These are phyloP conservation scores for Percopsis omiscomaycus DNA, from an alignment of 2,797 vertebrate species.

Conservation along the genomic window DNA sequence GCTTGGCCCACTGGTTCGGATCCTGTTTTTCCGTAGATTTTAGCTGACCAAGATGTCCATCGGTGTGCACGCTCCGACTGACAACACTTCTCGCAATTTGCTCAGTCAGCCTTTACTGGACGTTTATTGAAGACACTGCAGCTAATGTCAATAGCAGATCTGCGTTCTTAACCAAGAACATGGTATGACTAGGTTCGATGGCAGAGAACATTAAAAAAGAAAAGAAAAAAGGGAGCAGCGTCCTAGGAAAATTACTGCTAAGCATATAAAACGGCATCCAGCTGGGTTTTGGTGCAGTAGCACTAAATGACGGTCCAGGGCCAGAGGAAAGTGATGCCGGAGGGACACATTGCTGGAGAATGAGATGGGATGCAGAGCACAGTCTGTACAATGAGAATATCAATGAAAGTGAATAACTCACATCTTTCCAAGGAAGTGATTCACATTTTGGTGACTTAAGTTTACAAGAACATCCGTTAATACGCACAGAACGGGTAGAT, in stretches of 20 bases:
- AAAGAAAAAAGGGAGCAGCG: conserved; percentile 28
- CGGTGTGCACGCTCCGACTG: not conserved
- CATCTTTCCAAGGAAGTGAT: conserved; percentile 53
- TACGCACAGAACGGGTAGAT: too few species aligned
- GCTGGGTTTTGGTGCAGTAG: conserved; percentile 37
- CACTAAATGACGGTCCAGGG: conserved; percentile 51
- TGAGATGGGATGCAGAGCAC: conserved; percentile 60
- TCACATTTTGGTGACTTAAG: conserved; percentile 44
- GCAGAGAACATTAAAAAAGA: conserved; percentile 24
- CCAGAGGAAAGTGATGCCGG: conserved; percentile 49
- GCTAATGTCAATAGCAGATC: conserved; percentile 33
- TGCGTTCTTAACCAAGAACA: conserved; percentile 38
- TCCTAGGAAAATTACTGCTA: conserved; percentile 33
- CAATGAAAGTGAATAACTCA: conserved; percentile 50
- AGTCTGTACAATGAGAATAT: conserved; percentile 44
- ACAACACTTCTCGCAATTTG: not conserved
- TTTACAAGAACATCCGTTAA: not conserved
- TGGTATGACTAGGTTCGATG: conserved; percentile 43
- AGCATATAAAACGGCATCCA: conserved; percentile 52
- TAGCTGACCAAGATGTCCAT: too few species aligned
- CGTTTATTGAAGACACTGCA: conserved; percentile 23
- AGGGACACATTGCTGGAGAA: conserved; percentile 50
- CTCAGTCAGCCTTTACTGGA: conserved; percentile 18
- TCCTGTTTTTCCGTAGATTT: too few species aligned
- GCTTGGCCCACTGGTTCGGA: conserved; percentile 35